Percentiles rank a stretch among this genome's conserved stretches.
phyloP scores from a whole-genome alignment of 2,797 vertebrate species.

The Sitta carolinensis region DNA sequence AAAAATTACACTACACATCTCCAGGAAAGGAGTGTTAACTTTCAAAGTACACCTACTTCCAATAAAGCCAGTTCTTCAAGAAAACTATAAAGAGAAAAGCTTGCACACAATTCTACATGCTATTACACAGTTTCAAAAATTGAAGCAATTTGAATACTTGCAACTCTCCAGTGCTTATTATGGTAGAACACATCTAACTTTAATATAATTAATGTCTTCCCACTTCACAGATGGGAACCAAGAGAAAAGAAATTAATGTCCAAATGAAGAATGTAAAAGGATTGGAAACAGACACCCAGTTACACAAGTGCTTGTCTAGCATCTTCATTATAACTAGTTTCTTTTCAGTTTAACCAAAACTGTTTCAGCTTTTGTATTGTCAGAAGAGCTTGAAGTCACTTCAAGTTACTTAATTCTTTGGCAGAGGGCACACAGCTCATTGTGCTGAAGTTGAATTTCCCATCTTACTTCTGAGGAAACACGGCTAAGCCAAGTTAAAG shows the following conservation, averaged over 20 bases:
- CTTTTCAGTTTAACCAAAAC: conserved; percentile 14
- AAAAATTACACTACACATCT: not conserved
- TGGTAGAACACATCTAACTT: not conserved
- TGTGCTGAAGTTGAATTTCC: not conserved
- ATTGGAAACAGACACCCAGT: conserved; percentile 22
- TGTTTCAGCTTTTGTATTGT: conserved; percentile 3
- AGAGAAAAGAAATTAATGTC: not conserved
- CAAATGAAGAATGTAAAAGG: conserved; percentile 19
- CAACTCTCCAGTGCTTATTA: not conserved
- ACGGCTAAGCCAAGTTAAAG: not conserved
- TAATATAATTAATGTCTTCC: conserved; percentile 61
- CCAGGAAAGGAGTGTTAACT: not conserved
- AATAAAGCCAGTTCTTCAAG: conserved; percentile 34
- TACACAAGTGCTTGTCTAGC: conserved; percentile 18
- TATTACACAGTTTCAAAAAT: not conserved
- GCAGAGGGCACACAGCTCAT: not conserved
- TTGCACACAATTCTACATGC: not conserved
- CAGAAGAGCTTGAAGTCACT: not conserved
- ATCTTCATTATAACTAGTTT: not conserved
- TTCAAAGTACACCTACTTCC: not conserved
- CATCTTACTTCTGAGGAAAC: not conserved
- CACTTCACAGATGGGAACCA: conserved; percentile 58
- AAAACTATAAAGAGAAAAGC: not conserved
- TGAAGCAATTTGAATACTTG: conserved; percentile 30
- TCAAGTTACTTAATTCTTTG: not conserved